Evolutionary conservation across 1,140 invertebrate genomes (phyloP).

Genomic region (Drosophila cardini): DNA sequence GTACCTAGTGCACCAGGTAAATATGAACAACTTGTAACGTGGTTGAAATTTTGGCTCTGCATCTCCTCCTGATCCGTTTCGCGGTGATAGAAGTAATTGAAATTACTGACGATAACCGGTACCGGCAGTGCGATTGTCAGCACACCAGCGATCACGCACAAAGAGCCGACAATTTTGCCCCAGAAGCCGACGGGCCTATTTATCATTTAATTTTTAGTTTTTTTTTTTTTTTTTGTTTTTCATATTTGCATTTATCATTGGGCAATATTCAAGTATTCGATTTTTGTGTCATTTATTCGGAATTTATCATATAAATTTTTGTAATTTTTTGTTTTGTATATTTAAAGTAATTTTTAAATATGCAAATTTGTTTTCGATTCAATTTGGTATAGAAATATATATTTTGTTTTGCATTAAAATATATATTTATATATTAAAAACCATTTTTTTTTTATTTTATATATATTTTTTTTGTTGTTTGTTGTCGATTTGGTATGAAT

Average conservation of each 20-base stretch:
- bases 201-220: constrained; percentile 50
- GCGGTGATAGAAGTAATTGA: constrained; percentile 99
- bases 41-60: constrained; percentile 99
- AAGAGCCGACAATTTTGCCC: constrained; percentile 99
- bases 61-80: constrained; percentile 99
- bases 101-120: constrained; percentile 99
- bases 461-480: constrained; percentile 41
- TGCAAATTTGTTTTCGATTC: constrained; percentile 74
- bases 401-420: constrained; percentile 42
- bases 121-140: constrained; percentile 99
- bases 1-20: constrained; percentile 95
- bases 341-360: constrained; percentile 74
- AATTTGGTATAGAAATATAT: constrained; percentile 45
- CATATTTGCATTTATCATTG: constrained; percentile 69
- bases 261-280: constrained; percentile 71
- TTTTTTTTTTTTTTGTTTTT: constrained; percentile 56
- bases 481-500: constrained; percentile 74
- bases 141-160: constrained; percentile 99
- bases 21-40: constrained; percentile 98
- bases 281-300: constrained; percentile 45
- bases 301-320: constrained; percentile 51
- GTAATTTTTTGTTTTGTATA: constrained; percentile 57
- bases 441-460: constrained; percentile 25
- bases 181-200: constrained; percentile 98
- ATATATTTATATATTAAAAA: constrained; percentile 42